Evolutionary conservation across 37 sponge, comb jelly and placozoan genomes (phyloP).

Genomic region (Halichondria panicea): DNA sequence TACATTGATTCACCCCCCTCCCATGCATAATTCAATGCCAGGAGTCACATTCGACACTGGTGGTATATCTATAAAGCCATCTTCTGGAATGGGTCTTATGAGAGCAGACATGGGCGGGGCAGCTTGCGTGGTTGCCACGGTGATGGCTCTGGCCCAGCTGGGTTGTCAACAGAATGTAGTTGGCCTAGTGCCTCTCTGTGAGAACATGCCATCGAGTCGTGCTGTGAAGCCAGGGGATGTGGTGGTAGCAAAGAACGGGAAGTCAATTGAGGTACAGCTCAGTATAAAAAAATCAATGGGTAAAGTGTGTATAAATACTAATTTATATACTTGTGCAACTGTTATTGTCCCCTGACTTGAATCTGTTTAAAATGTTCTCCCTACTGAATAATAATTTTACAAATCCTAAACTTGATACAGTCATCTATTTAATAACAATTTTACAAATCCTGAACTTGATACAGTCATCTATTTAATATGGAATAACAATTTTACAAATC

Average conservation of each 20-base stretch:
- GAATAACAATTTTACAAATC: neutral
- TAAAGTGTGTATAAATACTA: too few relatives aligned
- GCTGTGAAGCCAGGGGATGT: constrained; percentile 97
- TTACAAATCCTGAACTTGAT: too few relatives aligned
- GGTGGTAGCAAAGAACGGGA: constrained; percentile 92
- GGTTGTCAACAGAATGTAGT: constrained; percentile 53
- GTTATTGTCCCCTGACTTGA: neutral
- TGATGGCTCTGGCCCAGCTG: constrained; percentile 67
- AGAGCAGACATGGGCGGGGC: constrained; percentile 97
- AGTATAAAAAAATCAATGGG: too few relatives aligned
- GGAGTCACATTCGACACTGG: constrained; percentile 98
- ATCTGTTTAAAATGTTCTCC: too few relatives aligned
- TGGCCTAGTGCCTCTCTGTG: constrained; percentile 86
- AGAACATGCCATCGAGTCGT: constrained; percentile 93
- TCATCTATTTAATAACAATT: too few relatives aligned
- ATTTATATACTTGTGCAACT: neutral
- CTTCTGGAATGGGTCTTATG: constrained; percentile 89
- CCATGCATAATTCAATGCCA: constrained; percentile 3
- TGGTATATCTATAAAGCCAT: constrained; percentile 93
- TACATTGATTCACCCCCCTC: neutral
- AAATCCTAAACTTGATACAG: too few relatives aligned
- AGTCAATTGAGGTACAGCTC: constrained; percentile 74
- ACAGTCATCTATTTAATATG: neutral
- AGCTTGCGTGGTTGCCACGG: constrained; percentile 71
- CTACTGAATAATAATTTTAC: too few relatives aligned